Base-by-base conservation (phyloP, 2,797 vertebrate species). In the Danio tinwini region DNA sequence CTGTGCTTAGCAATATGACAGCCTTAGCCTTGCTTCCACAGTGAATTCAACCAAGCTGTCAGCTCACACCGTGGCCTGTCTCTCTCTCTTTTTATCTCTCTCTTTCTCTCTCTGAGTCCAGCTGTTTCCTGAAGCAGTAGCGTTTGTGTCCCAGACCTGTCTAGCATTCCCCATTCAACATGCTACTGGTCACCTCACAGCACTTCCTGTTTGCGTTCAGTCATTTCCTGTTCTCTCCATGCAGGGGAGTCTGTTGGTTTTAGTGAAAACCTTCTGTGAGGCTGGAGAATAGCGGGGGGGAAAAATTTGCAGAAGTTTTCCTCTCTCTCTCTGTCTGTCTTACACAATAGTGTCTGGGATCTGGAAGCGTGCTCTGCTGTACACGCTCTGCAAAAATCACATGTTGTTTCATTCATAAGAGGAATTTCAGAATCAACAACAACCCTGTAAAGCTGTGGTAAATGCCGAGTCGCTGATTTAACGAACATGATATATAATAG, bases 71-170 rank as follows among this genome's bases (percentile, higher is more conserved):
- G 77, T 49, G 42, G 40, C 47, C 45, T 68, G 40, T 79, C 72
- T 74, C 42, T 73, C 76, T 61, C 53, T 74, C 29, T 29, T 29
- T 29, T 29, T 55, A 74, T 79, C 67, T 79, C 64, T 72, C n/a
- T 56, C 21, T 58, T 40, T 42, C 45, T 85, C 86, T 87, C 81
- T 59, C 83, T 90, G 88, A 82, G 78, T 86, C 90, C 92, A 94
- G 93, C 93, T 95, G 93, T 93, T 94, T 95, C 94, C 91, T 94
- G 91, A 89, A 94, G 88, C 89, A 90, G 91, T 86, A 92, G 90
- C 87, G 84, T 85, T 88, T 69, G 80, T 83, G 84, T 87, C 82
- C 88, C 85, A 80, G 80, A 84, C 81, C 89, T 82, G 87, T 88
- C 85, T 90, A 83, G 85, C 78, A 87, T 89, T 78, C 75, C 58